These are phyloP conservation scores for Mimas tiliae DNA, from an alignment of 2,888 invertebrate species.

Conservation along the genomic window DNA sequence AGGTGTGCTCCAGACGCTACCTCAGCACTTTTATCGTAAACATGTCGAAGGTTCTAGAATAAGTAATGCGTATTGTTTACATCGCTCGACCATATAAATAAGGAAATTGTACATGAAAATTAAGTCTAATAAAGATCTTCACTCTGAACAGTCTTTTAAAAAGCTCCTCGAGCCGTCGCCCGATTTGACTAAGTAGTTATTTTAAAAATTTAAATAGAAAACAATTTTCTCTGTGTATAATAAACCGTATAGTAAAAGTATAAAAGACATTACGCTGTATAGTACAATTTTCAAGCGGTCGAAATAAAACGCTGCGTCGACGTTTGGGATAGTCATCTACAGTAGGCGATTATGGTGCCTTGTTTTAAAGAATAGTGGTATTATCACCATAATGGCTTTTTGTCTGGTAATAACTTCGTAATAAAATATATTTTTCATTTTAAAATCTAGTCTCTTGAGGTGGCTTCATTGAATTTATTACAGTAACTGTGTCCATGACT, in stretches of 20 bases:
- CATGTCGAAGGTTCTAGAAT: too few relatives aligned
- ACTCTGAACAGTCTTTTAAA: too few relatives aligned
- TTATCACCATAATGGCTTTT: neutral
- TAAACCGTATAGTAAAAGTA: neutral
- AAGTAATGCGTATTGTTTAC: too few relatives aligned
- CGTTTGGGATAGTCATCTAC: neutral
- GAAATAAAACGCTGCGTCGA: conserved; percentile 7
- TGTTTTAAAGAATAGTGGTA: conserved; percentile 9
- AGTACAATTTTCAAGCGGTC: neutral
- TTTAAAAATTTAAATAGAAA: neutral
- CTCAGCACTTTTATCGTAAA: too few relatives aligned
- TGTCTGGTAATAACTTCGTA: conserved; percentile 14
- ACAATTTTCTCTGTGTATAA: neutral
- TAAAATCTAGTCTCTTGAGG: neutral
- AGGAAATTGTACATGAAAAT: too few relatives aligned
- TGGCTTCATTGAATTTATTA: neutral
- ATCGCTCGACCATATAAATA: too few relatives aligned
- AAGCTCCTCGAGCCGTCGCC: too few relatives aligned
- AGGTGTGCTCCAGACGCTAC: too few relatives aligned
- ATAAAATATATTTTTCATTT: conserved; percentile 4
- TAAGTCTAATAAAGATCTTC: too few relatives aligned
- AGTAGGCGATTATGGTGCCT: conserved; percentile 6
- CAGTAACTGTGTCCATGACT: neutral
- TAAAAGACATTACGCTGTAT: conserved; percentile 18
- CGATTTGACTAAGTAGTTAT: too few relatives aligned